Conservation (phyloP, 2,888 invertebrate genomes). For the Azorinus chamasolen region DNA sequence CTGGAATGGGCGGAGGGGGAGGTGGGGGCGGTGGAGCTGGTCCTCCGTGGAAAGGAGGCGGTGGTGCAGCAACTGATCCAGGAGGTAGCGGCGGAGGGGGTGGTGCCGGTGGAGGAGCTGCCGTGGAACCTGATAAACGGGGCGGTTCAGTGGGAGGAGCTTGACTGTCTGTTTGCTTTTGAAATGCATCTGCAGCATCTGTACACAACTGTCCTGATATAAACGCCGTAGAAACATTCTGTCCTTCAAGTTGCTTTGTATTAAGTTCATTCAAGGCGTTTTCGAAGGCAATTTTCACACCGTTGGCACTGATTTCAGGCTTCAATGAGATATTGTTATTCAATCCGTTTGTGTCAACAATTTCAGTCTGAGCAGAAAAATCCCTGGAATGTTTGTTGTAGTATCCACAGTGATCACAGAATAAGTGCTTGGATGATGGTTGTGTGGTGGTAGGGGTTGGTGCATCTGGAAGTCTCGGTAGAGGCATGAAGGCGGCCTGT, state of each 20-base stretch:
- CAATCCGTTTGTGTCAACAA: not conserved
- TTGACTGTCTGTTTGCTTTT: not conserved
- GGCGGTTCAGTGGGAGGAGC: too few relatives aligned
- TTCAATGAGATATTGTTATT: constrained; percentile 1
- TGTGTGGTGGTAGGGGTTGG: not conserved
- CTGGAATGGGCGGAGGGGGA: constrained; percentile 78
- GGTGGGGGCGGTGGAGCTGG: constrained; percentile 75
- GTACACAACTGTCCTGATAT: not conserved
- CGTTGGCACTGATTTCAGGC: not conserved
- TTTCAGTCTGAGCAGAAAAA: constrained; percentile 51
- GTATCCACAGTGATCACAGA: constrained; percentile 63
- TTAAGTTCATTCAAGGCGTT: constrained; percentile 34
- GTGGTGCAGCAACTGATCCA: constrained; percentile 84
- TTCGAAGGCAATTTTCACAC: constrained; percentile 29
- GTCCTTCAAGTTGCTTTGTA: constrained; percentile 32
- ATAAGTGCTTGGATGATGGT: constrained; percentile 13
- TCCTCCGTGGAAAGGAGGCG: constrained; percentile 61
- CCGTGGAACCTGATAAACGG: not conserved
- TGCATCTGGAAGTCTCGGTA: constrained; percentile 40
- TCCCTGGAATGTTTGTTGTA: constrained; percentile 52
- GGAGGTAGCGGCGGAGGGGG: constrained; percentile 83
- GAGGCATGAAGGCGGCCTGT: constrained; percentile 62
- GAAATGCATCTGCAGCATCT: not conserved
- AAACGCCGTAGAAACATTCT: not conserved
- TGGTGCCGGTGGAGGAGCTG: constrained; percentile 48